Conservation (phyloP, 2,888 invertebrate genomes). For the Holacanthella duospinosa region DNA sequence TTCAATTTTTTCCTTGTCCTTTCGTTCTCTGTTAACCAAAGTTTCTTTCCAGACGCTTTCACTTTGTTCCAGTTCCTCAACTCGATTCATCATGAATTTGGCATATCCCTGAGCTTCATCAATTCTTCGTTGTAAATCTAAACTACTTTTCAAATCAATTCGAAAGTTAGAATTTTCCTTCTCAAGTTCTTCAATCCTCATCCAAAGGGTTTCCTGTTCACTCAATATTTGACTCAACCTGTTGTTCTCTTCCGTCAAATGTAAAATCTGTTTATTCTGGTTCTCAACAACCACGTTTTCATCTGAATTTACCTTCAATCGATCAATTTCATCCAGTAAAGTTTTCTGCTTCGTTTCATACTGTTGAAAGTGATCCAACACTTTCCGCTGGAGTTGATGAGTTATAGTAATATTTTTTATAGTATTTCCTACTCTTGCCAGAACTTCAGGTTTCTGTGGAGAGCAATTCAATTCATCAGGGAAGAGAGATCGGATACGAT, state of each 20-base stretch:
- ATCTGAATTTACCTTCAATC: slow-evolving; percentile 30
- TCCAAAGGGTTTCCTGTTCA: slow-evolving; percentile 47
- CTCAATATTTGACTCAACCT: slow-evolving; percentile 47
- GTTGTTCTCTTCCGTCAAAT: slow-evolving; percentile 45
- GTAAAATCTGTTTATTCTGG: slow-evolving; percentile 39
- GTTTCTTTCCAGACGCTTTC: slow-evolving; percentile 42
- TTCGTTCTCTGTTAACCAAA: slow-evolving; percentile 22
- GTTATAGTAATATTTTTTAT: too few species aligned
- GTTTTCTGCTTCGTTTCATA: slow-evolving; percentile 29
- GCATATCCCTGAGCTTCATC: slow-evolving; percentile 21
- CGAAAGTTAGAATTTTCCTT: slow-evolving; percentile 35
- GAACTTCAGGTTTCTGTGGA: neutral
- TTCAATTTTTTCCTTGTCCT: slow-evolving; percentile 27
- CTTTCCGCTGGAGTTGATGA: neutral
- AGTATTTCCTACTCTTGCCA: slow-evolving; percentile 10
- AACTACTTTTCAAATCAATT: slow-evolving; percentile 22
- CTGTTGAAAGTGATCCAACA: slow-evolving; percentile 23
- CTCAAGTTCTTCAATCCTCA: slow-evolving; percentile 50
- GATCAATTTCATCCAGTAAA: slow-evolving; percentile 31
- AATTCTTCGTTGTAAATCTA: slow-evolving; percentile 26
- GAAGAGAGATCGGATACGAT: slow-evolving; percentile 19
- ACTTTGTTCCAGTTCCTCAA: slow-evolving; percentile 53
- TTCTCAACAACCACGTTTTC: slow-evolving; percentile 17
- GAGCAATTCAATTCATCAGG: slow-evolving; percentile 13
- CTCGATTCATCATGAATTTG: slow-evolving; percentile 41